Base-by-base conservation (phyloP, 1,140 invertebrate species). In the Scylla paramamosain region DNA sequence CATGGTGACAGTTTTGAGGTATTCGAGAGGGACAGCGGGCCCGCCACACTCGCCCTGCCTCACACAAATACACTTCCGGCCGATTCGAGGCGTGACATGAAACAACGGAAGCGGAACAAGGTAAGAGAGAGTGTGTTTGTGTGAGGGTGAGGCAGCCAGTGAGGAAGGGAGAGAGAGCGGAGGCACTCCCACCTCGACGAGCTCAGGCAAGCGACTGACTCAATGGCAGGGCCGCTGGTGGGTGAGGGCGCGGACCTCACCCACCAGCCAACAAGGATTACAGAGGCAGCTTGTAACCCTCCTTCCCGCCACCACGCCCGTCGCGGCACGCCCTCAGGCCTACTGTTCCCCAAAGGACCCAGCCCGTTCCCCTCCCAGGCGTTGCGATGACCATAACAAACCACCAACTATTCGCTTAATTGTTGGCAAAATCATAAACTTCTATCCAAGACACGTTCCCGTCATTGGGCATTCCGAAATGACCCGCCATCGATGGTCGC, bases 241-340 rank as follows among this genome's bases (percentile, higher is more conserved):
- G 67, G 67, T 77, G 67, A 77, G 67, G 67, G 67, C n/a, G 67
- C n/a, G 67, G 67, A 77, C 67, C 67, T 77, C 67, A 77, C 67
- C 67, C 67, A 77, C 67, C 67, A 25, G 67, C 67, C 67, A 77
- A 77, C 67, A 77, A n/a, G 67, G 67, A 25, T 20, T n/a, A 77
- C 67, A 20, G 67, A 77, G 67, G n/a, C 67, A 77, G 67, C 67
- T 77, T 77, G 20, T n/a, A 77, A 31, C 84, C 39, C 31, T 87
- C 84, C 39, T 46, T 87, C 67, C 84, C 16, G 12, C 31, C 84
- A 87, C 31, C 31, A 16, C 31, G 12, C 84, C 31, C 84, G 12
- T n/a, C 67, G 25, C 6, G 52, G 52, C 52, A 59, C 52, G 52
- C 67, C 67, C n/a, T 77, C 67, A 25, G 6, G 67, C 10, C 25